Conservation (phyloP, 2,888 invertebrate species). For the Villa cingulata region DNA sequence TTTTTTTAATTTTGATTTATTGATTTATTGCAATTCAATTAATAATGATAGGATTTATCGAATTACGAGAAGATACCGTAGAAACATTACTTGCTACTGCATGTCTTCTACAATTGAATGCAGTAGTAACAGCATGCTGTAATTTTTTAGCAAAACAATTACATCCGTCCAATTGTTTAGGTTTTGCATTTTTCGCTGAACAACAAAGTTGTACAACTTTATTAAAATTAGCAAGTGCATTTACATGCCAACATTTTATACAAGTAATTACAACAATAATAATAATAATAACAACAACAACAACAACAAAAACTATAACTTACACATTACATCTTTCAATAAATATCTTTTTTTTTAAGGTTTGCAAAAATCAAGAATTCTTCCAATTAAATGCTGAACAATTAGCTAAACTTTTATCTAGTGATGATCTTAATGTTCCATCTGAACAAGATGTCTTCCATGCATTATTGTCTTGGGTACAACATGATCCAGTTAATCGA, state of each 20-base stretch:
- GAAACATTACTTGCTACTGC: slow-evolving; percentile 79
- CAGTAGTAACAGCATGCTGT: slow-evolving; percentile 82
- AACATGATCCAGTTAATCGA: slow-evolving; percentile 56
- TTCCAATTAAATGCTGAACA: slow-evolving; percentile 54
- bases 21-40: no score
- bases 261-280: no score
- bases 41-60: slow-evolving; percentile 40
- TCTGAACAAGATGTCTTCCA: slow-evolving; percentile 83
- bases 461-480: slow-evolving; percentile 78
- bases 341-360: no score
- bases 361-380: slow-evolving; percentile 36
- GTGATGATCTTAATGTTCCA: slow-evolving; percentile 84
- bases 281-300: no score
- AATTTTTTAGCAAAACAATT: slow-evolving; percentile 72
- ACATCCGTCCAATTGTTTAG: slow-evolving; percentile 88
- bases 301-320: no score
- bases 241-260: slow-evolving; percentile 71
- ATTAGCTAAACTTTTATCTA: slow-evolving; percentile 62
- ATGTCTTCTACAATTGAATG: slow-evolving; percentile 69
- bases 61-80: slow-evolving; percentile 80
- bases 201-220: slow-evolving; percentile 75
- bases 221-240: slow-evolving; percentile 67
- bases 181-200: slow-evolving; percentile 86
- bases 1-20: no score
- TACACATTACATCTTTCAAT: no score